phyloP scores from a whole-genome alignment of 2,888 invertebrate species.

The Sarcophaga subvicina region DNA sequence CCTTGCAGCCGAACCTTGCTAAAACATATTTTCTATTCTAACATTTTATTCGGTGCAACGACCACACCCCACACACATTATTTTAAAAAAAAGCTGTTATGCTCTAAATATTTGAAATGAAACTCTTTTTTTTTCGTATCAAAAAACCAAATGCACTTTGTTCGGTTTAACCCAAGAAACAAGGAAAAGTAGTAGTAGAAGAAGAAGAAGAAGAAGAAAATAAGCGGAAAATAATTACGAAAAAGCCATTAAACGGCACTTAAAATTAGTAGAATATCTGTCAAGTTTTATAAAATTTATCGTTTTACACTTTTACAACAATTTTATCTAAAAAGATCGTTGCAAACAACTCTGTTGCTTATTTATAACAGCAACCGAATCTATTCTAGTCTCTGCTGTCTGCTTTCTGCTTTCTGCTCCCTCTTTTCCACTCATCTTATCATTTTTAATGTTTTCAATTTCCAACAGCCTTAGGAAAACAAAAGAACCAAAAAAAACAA shows the following conservation, averaged over 20 bases:
- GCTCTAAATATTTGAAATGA: constrained; percentile 19
- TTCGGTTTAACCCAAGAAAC: neutral
- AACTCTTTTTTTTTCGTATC: neutral
- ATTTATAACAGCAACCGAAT: neutral
- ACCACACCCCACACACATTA: constrained; percentile 1
- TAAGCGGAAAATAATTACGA: constrained; percentile 8
- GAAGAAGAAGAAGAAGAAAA: neutral
- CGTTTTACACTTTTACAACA: constrained; percentile 58
- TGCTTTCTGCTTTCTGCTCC: neutral
- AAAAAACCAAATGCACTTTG: neutral
- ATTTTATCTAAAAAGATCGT: constrained; percentile 48
- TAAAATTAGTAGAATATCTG: constrained; percentile 69
- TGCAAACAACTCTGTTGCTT: constrained; percentile 16
- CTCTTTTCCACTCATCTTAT: neutral
- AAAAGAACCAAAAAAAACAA: constrained; percentile 14
- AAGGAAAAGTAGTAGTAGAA: neutral
- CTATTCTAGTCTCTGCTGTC: neutral
- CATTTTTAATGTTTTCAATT: constrained; percentile 14
- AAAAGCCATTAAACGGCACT: constrained; percentile 69
- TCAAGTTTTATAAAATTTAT: constrained; percentile 66
- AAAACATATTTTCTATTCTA: too few species aligned
- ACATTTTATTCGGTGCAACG: neutral
- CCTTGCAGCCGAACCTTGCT: too few species aligned
- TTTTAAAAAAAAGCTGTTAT: constrained; percentile 13
- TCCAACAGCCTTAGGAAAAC: neutral